Evolutionary conservation across 2,797 vertebrate species (phyloP).

Genomic region (Phoebastria nigripes): DNA sequence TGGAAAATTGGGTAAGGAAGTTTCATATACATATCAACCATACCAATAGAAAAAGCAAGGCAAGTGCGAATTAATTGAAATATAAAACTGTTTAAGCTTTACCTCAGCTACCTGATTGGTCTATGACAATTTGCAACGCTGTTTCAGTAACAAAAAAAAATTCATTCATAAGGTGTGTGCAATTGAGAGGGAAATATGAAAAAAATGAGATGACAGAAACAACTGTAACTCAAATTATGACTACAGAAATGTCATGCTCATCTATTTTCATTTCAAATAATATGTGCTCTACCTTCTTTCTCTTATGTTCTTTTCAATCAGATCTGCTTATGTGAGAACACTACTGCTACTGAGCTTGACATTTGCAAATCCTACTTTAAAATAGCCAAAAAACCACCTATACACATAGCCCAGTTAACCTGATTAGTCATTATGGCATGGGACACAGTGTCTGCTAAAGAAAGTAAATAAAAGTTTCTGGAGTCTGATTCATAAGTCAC

Average conservation of each 20-base stretch:
- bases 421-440: not conserved
- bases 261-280: slow-evolving; percentile 19
- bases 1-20: not conserved
- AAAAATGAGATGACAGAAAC: not conserved
- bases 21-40: not conserved
- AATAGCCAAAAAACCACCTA: not conserved
- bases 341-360: not conserved
- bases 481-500: not conserved
- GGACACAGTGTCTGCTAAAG: not conserved
- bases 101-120: not conserved
- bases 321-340: slow-evolving; percentile 12
- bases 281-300: not conserved
- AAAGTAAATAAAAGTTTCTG: not conserved
- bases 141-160: not conserved
- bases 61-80: not conserved
- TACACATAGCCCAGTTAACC: not conserved
- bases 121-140: not conserved
- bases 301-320: not conserved
- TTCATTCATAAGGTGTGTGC: not conserved
- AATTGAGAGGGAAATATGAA: not conserved
- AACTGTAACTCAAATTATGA: not conserved
- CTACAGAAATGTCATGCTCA: slow-evolving; percentile 8
- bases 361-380: not conserved
- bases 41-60: not conserved
- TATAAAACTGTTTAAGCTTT: not conserved